phyloP scores from a whole-genome alignment of 2,888 invertebrate genomes.

The Drosophila algonquin region DNA sequence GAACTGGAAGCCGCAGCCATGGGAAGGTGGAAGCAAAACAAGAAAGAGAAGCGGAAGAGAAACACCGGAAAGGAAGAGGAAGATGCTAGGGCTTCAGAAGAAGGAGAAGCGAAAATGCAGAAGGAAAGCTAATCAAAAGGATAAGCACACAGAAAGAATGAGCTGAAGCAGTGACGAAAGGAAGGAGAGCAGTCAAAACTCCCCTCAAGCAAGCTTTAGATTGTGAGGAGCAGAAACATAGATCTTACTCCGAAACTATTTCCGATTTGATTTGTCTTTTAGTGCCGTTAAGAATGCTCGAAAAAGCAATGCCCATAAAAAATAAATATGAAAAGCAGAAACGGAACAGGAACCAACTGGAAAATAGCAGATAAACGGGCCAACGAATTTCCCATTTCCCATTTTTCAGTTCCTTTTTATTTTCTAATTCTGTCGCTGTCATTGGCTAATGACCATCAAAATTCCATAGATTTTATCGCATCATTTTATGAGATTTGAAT shows the following conservation, averaged over 20 bases:
- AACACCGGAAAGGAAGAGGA: not conserved
- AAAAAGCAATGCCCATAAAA: conserved; percentile 36
- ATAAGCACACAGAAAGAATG: not conserved
- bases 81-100: not conserved
- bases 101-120: not conserved
- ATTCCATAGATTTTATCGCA: conserved; percentile 64
- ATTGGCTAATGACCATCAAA: conserved; percentile 27
- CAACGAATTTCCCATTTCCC: conserved; percentile 14
- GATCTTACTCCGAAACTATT: conserved; percentile 1
- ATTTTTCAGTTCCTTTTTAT: not conserved
- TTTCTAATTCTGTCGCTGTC: not conserved
- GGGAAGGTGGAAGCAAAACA: not conserved
- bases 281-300: conserved; percentile 8
- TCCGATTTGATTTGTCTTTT: not conserved
- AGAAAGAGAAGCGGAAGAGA: not conserved
- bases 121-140: too few relatives aligned
- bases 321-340: not conserved
- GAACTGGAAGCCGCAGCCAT: conserved; percentile 15
- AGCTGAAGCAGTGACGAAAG: conserved; percentile 3
- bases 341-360: not conserved
- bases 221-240: not conserved
- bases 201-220: conserved; percentile 42
- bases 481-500: conserved; percentile 28
- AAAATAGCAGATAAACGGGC: not conserved
- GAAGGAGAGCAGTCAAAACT: conserved; percentile 12